Conservation (phyloP, 2,888 invertebrate species). For the Sinotaia quadrata region DNA sequence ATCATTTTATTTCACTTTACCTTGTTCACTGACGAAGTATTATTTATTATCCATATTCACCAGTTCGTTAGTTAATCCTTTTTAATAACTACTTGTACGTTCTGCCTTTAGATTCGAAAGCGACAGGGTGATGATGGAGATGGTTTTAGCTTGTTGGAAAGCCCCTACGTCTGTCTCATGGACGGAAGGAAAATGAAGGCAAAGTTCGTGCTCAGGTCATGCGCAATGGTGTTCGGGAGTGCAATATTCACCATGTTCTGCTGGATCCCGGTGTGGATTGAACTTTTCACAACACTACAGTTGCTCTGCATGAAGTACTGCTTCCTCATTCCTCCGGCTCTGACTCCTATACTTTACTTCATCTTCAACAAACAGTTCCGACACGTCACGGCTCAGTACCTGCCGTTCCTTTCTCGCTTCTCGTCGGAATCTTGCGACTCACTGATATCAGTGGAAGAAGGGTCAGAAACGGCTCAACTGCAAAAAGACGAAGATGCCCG, state of each 20-base stretch:
- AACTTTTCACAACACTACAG: not conserved
- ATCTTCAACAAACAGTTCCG: constrained; percentile 4
- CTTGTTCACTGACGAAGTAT: no score
- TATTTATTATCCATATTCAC: no score
- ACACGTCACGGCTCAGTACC: no score
- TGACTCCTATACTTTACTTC: not conserved
- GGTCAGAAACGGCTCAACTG: not conserved
- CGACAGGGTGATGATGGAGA: not conserved
- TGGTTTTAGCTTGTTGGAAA: not conserved
- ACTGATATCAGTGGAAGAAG: no score
- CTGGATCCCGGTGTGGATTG: not conserved
- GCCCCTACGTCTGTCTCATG: not conserved
- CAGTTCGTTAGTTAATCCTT: no score
- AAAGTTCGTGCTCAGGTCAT: not conserved
- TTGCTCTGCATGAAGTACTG: not conserved
- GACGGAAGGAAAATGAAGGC: not conserved
- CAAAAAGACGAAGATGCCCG: not conserved
- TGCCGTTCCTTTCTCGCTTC: no score
- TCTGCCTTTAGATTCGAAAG: not conserved
- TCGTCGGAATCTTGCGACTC: no score
- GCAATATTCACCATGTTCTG: not conserved
- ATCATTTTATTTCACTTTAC: no score
- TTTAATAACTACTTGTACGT: not conserved
- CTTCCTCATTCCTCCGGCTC: not conserved
- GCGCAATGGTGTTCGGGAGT: not conserved